A percentile compares a stretch with the other conserved stretches of the same genome.
Evolutionary conservation across 2,113 vertebrate genomes (phyloP).

Genomic region (Merops nubicus): DNA sequence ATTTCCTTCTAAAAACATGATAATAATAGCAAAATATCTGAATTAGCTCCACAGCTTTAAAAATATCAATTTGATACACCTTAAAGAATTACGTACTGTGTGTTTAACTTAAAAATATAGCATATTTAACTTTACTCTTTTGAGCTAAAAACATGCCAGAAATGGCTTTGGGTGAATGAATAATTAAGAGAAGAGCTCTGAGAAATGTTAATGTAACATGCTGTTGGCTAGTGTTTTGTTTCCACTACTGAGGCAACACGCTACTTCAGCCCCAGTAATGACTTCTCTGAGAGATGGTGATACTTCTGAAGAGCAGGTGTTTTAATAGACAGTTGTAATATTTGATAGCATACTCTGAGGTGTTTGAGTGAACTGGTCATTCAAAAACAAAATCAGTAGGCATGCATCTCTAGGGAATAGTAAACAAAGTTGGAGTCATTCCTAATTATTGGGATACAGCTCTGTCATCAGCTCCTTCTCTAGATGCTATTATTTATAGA

Average conservation of each 20-base stretch:
- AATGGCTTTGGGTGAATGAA: neutral
- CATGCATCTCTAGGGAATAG: constrained; percentile 51
- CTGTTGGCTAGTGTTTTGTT: neutral
- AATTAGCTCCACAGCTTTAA: neutral
- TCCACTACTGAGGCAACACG: neutral
- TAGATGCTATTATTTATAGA: constrained; percentile 63
- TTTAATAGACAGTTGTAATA: neutral
- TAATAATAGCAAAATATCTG: neutral
- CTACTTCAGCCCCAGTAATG: neutral
- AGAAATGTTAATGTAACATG: neutral
- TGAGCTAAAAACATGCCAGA: neutral
- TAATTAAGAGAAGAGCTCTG: neutral
- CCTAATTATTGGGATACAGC: constrained; percentile 44
- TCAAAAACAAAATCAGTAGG: constrained; percentile 50
- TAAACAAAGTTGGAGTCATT: constrained; percentile 67
- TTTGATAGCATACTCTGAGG: constrained; percentile 19
- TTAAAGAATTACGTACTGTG: neutral
- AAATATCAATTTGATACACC: neutral
- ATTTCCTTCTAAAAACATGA: neutral
- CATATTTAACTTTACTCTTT: neutral
- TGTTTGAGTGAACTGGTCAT: constrained; percentile 7
- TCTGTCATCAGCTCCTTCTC: constrained; percentile 54
- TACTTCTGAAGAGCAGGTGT: neutral
- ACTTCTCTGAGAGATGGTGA: neutral
- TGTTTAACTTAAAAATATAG: neutral